A percentile compares a stretch with the other conserved stretches of the same genome.
phyloP scores from a whole-genome alignment of 2,113 vertebrate genomes.

The Tachysurus vachellii region DNA sequence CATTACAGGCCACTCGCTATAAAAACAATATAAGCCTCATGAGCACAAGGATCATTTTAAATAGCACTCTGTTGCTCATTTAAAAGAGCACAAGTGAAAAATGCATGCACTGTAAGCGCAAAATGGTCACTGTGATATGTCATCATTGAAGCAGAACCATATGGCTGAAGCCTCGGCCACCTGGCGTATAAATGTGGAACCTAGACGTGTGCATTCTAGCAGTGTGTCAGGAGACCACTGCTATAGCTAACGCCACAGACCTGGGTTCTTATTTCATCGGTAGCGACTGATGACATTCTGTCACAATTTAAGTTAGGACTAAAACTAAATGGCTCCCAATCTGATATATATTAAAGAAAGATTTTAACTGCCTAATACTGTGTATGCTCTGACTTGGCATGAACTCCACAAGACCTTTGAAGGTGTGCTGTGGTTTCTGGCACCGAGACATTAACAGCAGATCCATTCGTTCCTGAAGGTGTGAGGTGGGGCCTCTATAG shows the following conservation, averaged over 20 bases:
- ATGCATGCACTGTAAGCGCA: background rate
- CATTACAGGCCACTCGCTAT: background rate
- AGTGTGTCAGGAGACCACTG: background rate
- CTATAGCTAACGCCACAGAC: background rate
- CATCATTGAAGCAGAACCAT: conserved; percentile 17
- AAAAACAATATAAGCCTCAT: background rate
- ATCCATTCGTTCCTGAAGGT: too few species aligned
- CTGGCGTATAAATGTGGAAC: conserved; percentile 15
- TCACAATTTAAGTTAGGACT: background rate
- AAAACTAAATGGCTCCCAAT: background rate
- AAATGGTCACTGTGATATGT: background rate
- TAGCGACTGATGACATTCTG: too few species aligned
- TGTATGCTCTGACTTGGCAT: too few species aligned
- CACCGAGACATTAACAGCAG: too few species aligned
- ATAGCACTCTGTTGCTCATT: background rate
- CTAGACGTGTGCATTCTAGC: background rate
- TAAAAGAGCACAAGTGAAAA: background rate
- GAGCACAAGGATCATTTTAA: background rate
- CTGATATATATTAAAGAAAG: background rate
- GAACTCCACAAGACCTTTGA: too few species aligned
- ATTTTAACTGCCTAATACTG: too few species aligned
- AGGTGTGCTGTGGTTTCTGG: too few species aligned
- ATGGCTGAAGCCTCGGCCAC: conserved; percentile 15
- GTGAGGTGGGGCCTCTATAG: too few species aligned
- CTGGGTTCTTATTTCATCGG: background rate